A percentile compares a stretch with the other conserved stretches of the same genome.
Conservation (phyloP, 2,797 vertebrate genomes). For the Rhyacichthys aspro region DNA sequence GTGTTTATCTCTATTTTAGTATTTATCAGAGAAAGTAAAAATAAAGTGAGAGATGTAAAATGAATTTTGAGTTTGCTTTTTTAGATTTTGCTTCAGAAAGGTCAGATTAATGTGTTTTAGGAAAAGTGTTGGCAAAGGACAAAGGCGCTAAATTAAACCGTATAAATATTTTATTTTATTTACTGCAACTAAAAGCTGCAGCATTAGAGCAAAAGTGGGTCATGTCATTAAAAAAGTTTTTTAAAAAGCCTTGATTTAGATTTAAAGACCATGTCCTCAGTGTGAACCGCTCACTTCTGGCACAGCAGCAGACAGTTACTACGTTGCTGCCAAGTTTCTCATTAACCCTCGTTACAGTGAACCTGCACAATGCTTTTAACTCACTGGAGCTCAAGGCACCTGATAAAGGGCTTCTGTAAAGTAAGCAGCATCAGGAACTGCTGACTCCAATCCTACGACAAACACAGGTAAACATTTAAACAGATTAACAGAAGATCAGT, state of each 20-base stretch:
- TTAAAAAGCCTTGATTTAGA: conserved; percentile 21
- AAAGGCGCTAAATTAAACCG: too few species aligned
- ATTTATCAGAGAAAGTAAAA: too few species aligned
- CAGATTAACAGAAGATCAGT: conserved; percentile 61
- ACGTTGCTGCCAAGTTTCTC: conserved; percentile 61
- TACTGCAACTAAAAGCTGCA: too few species aligned
- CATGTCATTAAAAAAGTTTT: too few species aligned
- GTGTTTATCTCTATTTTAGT: too few species aligned
- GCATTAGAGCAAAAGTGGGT: too few species aligned
- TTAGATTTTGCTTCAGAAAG: too few species aligned
- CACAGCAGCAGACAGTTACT: conserved; percentile 40
- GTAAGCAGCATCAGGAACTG: conserved; percentile 22
- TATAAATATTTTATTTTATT: too few species aligned
- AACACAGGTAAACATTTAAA: conserved; percentile 62
- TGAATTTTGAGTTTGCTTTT: too few species aligned
- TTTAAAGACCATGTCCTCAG: conserved; percentile 48
- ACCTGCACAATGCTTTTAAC: conserved; percentile 42
- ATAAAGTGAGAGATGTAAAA: too few species aligned
- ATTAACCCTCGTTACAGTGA: conserved; percentile 64
- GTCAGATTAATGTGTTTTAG: too few species aligned
- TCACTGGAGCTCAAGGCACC: conserved; percentile 45
- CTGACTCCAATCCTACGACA: conserved; percentile 49
- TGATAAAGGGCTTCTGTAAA: conserved; percentile 43
- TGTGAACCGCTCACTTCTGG: conserved; percentile 53
- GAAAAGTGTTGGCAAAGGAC: too few species aligned